Percentiles rank a stretch among this genome's conserved stretches.
Evolutionary conservation across 1,140 invertebrate species (phyloP).

Genomic region (Trichonephila clavata): DNA sequence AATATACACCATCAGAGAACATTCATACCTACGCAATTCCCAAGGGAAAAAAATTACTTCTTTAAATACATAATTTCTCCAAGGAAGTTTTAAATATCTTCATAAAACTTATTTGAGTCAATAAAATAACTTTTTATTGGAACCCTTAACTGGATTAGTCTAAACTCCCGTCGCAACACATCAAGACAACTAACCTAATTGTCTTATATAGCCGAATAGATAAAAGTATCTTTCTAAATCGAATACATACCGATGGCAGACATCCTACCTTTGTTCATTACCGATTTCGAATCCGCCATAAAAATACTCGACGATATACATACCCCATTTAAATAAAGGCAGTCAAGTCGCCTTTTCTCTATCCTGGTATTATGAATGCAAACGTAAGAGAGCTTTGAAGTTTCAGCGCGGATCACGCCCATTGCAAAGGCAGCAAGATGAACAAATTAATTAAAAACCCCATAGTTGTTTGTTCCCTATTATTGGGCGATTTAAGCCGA

Average conservation of each 20-base stretch:
- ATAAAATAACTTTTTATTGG: too few relatives aligned
- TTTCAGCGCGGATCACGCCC: constrained; percentile 10
- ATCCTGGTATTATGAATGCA: constrained; percentile 21
- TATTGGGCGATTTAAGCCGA: constrained; percentile 46
- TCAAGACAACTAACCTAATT: too few relatives aligned
- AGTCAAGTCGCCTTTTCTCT: not conserved
- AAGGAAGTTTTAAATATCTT: too few relatives aligned
- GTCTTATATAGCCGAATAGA: too few relatives aligned
- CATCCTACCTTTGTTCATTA: not conserved
- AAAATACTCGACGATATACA: not conserved
- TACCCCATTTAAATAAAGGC: not conserved
- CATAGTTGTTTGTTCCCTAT: constrained; percentile 52
- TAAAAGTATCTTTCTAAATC: too few relatives aligned
- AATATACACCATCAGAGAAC: too few relatives aligned
- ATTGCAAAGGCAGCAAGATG: not conserved
- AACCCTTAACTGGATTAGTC: too few relatives aligned
- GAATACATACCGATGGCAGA: not conserved
- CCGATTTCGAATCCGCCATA: not conserved
- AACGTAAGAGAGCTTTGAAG: constrained; percentile 23
- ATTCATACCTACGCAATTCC: too few relatives aligned
- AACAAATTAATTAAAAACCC: constrained; percentile 52
- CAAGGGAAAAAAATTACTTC: too few relatives aligned
- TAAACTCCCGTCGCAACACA: too few relatives aligned
- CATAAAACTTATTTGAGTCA: too few relatives aligned
- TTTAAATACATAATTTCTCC: too few relatives aligned